Percentiles rank a stretch among this genome's conserved stretches.
Evolutionary conservation across 2,888 invertebrate genomes (phyloP).

Genomic region (Amiota mariae): DNA sequence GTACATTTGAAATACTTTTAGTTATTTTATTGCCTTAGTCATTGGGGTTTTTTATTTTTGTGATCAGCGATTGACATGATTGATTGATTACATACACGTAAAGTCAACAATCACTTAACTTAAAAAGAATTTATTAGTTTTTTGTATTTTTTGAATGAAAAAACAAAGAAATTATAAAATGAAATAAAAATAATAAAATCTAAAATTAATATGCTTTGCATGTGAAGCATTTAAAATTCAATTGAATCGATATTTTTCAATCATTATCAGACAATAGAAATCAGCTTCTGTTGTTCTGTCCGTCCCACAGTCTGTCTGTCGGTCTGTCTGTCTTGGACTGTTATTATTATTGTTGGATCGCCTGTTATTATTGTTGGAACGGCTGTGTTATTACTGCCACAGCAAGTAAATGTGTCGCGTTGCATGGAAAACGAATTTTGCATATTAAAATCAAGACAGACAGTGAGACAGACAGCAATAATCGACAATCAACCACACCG

Average conservation of each 20-base stretch:
- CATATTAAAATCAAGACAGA: slow-evolving; percentile 32
- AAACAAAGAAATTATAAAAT: too few species aligned
- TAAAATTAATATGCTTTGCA: slow-evolving; percentile 15
- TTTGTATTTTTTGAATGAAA: too few species aligned
- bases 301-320: not conserved
- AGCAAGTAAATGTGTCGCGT: slow-evolving; percentile 44
- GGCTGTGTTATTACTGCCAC: not conserved
- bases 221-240: slow-evolving; percentile 34
- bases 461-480: not conserved
- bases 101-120: too few species aligned
- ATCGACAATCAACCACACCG: not conserved
- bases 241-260: slow-evolving; percentile 53
- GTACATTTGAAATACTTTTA: too few species aligned
- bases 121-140: too few species aligned
- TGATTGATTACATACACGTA: too few species aligned
- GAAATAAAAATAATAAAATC: too few species aligned
- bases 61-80: too few species aligned
- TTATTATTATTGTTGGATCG: too few species aligned
- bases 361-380: too few species aligned
- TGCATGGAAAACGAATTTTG: slow-evolving; percentile 12
- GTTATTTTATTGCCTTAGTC: too few species aligned
- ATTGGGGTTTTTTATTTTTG: too few species aligned
- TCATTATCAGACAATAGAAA: slow-evolving; percentile 54
- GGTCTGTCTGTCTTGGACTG: not conserved
- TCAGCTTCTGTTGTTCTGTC: slow-evolving; percentile 26